These are phyloP conservation scores for Embidobia sp. DNA, from an alignment of 2,888 invertebrate genomes.

Conservation along the genomic window DNA sequence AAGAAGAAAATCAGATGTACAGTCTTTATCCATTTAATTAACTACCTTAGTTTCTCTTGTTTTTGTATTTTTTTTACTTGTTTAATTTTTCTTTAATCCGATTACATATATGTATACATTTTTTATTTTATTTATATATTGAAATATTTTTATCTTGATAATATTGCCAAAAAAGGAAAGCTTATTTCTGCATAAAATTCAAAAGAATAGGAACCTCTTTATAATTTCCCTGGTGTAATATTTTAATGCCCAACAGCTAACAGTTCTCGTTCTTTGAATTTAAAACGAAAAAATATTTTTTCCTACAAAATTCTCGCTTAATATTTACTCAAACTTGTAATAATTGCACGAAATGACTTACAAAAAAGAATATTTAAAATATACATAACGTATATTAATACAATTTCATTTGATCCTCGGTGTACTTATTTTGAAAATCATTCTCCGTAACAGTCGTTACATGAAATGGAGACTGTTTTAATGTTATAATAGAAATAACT, in stretches of 20 bases:
- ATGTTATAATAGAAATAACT: conserved; percentile 1
- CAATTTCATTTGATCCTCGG: too few species aligned
- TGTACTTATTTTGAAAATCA: neutral
- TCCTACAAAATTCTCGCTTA: too few species aligned
- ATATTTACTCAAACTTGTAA: too few species aligned
- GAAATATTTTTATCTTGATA: too few species aligned
- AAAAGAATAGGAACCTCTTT: conserved; percentile 17
- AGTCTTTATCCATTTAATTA: neutral
- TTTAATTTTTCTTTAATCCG: neutral
- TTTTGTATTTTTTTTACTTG: neutral
- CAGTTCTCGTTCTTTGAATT: neutral
- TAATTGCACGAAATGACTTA: too few species aligned
- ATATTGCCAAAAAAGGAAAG: neutral
- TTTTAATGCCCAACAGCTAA: conserved; percentile 2
- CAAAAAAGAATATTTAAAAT: too few species aligned
- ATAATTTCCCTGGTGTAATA: conserved; percentile 17
- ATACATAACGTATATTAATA: too few species aligned
- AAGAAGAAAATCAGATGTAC: neutral
- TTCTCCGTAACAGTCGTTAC: neutral
- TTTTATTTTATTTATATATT: too few species aligned
- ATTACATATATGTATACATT: neutral
- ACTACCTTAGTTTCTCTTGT: neutral
- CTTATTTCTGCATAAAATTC: conserved; percentile 11
- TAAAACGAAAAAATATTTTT: neutral
- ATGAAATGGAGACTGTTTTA: conserved; percentile 1